Percentiles rank a stretch among this genome's conserved stretches.
Evolutionary conservation across 2,113 vertebrate species (phyloP).

Genomic region (Phalacrocorax carbo): DNA sequence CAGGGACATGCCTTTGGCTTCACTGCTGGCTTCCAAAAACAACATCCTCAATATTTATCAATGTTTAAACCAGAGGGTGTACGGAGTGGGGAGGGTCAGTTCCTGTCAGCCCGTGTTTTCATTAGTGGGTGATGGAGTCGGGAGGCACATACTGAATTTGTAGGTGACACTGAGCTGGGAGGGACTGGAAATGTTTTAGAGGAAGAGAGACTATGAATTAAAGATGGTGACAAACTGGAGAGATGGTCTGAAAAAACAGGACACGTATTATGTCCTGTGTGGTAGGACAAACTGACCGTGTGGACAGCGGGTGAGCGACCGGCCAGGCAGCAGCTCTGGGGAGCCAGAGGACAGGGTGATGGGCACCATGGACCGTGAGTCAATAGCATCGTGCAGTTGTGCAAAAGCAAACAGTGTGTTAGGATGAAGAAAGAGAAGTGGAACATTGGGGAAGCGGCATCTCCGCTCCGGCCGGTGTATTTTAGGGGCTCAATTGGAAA

Average conservation of each 20-base stretch:
- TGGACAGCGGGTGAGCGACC: neutral
- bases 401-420: slow-evolving; percentile 5
- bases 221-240: neutral
- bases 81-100: neutral
- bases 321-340: neutral
- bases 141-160: neutral
- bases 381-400: neutral
- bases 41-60: neutral
- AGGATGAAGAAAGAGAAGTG: neutral
- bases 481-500: neutral
- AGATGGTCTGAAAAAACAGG: neutral
- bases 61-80: neutral
- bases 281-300: neutral
- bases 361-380: neutral
- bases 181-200: neutral
- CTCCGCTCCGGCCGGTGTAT: neutral
- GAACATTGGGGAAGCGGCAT: rapidly evolving
- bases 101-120: neutral
- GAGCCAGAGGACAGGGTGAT: neutral
- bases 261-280: neutral
- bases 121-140: neutral
- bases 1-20: neutral
- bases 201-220: neutral
- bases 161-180: neutral
- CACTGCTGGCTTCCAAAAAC: neutral